Evolutionary conservation across 2,888 invertebrate genomes (phyloP), one percentile per base, ranked within the genome.

Genomic region (Orthosia gothica): DNA sequence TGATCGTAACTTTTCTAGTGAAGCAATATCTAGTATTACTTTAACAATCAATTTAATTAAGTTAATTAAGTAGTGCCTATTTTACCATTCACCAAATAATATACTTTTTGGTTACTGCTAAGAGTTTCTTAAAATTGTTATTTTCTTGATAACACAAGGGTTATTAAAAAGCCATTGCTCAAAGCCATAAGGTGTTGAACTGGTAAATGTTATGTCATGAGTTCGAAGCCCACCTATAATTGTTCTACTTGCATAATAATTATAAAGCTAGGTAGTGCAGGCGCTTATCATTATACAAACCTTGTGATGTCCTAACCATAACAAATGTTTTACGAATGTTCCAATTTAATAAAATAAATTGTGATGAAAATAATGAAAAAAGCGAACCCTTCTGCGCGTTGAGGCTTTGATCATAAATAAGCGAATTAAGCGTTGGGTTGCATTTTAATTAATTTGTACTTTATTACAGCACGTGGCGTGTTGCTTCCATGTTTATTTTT

Each of bases 391-490:
- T 59, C 58, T 13, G 13, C 47, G 18, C 18, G 40, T 54, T 26
- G 9, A 61, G 49, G n/a, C 40, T 66, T 50, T n/a, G 13, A 13
- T 65, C 26, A 57, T 66, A 69, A 66, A 62, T 62, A 66, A 65
- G 7, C 32, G 54, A 66, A 82, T 77, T 58, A 69, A 61, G 26
- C 26, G 26, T 69, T 52, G 57, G 18, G 40, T 82, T 62, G 65
- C 79, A 62, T 59, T 62, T 62, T 62, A 54, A 79, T 76, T 65
- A 68, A 61, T 55, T 76, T 64, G 7, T 50, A 40, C 63, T 76
- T 54, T 61, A 50, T 61, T 40, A 52, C 32, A 47, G 4, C 7
- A 23, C 5, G 49, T 32, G 64, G 54, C 54, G 32, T 55, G 18
- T 59, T 54, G 16, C 15, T 47, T 49, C 20, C n/a, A 16, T 66